Evolutionary conservation across 2,888 invertebrate species (phyloP).

Genomic region (Tricholauxania praeusta): DNA sequence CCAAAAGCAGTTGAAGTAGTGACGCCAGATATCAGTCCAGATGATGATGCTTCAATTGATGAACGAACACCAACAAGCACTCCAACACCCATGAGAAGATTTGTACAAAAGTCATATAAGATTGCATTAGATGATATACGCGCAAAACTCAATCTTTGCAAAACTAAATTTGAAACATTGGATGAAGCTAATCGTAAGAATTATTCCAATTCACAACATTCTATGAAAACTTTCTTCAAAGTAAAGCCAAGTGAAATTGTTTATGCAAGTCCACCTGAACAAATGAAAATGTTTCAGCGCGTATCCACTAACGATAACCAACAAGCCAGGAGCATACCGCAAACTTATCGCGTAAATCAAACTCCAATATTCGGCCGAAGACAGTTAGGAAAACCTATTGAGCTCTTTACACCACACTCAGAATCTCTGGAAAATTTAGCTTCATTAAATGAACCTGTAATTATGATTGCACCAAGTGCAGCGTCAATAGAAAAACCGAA

Average conservation of each 20-base stretch:
- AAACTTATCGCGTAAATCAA: constrained; percentile 65
- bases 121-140: constrained; percentile 65
- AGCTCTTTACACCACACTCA: constrained; percentile 57
- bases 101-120: constrained; percentile 58
- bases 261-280: constrained; percentile 55
- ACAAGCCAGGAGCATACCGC: constrained; percentile 39
- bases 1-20: constrained; percentile 23
- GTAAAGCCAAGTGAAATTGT: constrained; percentile 48
- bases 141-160: constrained; percentile 63
- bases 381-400: constrained; percentile 46
- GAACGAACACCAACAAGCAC: constrained; percentile 44
- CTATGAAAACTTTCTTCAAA: constrained; percentile 65
- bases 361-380: constrained; percentile 66
- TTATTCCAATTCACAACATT: constrained; percentile 61
- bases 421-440: constrained; percentile 63
- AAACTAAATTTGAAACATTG: constrained; percentile 64
- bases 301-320: constrained; percentile 49
- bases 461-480: constrained; percentile 8
- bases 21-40: constrained; percentile 9
- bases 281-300: constrained; percentile 60
- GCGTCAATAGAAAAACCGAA: constrained; percentile 33
- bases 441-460: constrained; percentile 3
- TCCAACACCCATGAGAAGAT: constrained; percentile 50
- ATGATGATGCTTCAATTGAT: constrained; percentile 9
- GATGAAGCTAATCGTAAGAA: constrained; percentile 64